A percentile compares a stretch with the other conserved stretches of the same genome.
Conservation (phyloP, 1,140 invertebrate species). For the Sycophaga agraensis region DNA sequence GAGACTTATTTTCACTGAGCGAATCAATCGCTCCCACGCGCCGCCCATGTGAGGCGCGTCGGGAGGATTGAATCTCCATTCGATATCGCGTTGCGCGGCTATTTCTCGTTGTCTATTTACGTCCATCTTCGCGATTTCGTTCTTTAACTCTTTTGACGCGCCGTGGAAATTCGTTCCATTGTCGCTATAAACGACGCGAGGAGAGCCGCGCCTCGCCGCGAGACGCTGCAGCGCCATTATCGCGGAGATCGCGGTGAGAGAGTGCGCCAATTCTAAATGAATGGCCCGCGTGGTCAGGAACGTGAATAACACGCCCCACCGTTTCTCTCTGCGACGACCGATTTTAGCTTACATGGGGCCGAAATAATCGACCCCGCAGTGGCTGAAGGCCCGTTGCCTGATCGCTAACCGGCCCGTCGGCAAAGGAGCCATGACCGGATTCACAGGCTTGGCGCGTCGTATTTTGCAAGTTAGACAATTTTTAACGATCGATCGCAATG, state of each 20-base stretch:
- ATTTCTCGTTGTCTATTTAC: too few relatives aligned
- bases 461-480: too few relatives aligned
- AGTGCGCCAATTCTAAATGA: slow-evolving; percentile 34
- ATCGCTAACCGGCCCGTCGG: neutral
- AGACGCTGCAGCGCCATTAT: slow-evolving; percentile 41
- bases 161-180: slow-evolving; percentile 43
- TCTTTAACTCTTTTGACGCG: slow-evolving; percentile 34
- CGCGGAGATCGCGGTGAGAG: slow-evolving; percentile 26
- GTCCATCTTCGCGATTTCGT: slow-evolving; percentile 16
- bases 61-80: neutral
- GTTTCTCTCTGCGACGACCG: slow-evolving; percentile 35
- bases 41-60: neutral
- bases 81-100: neutral
- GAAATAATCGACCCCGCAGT: slow-evolving; percentile 39
- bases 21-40: neutral
- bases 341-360: slow-evolving; percentile 6
- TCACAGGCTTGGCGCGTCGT: too few relatives aligned
- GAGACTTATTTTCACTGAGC: neutral
- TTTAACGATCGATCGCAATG: too few relatives aligned
- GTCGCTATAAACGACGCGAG: slow-evolving; percentile 30
- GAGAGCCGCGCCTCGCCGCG: slow-evolving; percentile 30
- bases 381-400: slow-evolving; percentile 32
- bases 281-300: slow-evolving; percentile 34
- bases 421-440: slow-evolving; percentile 31
- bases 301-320: slow-evolving; percentile 43